phyloP scores from a whole-genome alignment of 2,113 vertebrate species.

The Scytalopus superciliaris region DNA sequence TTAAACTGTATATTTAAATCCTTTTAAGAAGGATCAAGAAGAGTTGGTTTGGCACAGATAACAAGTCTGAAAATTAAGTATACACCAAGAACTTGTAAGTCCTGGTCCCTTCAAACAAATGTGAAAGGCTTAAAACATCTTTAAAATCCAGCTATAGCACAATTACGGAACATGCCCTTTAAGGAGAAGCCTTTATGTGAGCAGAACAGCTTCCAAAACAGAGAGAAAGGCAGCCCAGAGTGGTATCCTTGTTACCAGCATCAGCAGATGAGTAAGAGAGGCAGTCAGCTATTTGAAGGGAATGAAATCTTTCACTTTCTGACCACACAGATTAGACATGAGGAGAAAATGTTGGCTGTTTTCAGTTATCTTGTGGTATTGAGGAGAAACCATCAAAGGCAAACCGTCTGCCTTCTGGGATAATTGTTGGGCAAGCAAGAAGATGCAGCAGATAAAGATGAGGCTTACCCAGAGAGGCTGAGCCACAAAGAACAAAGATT shows the following conservation, averaged over 20 bases:
- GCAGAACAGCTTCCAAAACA: background rate
- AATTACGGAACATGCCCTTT: background rate
- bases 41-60: background rate
- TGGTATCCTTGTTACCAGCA: background rate
- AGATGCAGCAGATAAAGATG: conserved; percentile 24
- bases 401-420: conserved; percentile 4
- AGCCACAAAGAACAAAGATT: background rate
- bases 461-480: background rate
- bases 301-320: conserved; percentile 49
- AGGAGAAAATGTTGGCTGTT: background rate
- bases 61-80: background rate
- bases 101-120: background rate
- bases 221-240: background rate
- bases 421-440: background rate
- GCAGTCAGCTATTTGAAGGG: background rate
- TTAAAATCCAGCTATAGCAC: background rate
- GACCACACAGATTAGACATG: background rate
- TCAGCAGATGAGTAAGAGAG: background rate
- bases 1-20: background rate
- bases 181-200: background rate
- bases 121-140: background rate
- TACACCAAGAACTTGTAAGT: background rate
- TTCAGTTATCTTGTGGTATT: conserved; percentile 3
- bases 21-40: background rate
- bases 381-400: conserved; percentile 25